Percentiles rank a stretch among this genome's conserved stretches.
These are phyloP conservation scores for Ericerus pela DNA, from an alignment of 1,140 invertebrate species.

Conservation along the genomic window DNA sequence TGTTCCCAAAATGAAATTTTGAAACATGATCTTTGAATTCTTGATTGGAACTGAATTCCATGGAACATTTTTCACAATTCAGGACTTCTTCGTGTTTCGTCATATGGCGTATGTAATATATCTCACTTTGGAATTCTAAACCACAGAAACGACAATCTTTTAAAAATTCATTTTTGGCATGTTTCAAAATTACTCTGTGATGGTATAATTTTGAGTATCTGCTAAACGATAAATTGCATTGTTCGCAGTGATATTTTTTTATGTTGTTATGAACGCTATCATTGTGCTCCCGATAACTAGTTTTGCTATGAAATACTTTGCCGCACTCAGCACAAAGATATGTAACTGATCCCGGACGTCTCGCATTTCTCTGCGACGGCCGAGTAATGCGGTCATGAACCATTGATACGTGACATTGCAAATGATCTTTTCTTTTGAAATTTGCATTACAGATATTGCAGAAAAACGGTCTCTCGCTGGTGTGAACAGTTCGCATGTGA, in stretches of 20 bases:
- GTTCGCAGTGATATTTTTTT: neutral
- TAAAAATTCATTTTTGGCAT: neutral
- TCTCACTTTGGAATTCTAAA: neutral
- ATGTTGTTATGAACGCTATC: neutral
- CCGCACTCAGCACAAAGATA: neutral
- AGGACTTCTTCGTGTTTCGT: neutral
- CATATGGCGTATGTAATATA: neutral
- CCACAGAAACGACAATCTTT: neutral
- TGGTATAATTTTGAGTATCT: slow-evolving; percentile 1
- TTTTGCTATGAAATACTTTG: neutral
- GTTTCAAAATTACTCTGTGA: neutral
- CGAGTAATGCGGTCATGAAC: too few species aligned
- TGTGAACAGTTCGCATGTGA: slow-evolving; percentile 29
- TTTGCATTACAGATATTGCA: slow-evolving; percentile 37
- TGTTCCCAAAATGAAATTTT: neutral
- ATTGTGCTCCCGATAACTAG: neutral
- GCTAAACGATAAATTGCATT: neutral
- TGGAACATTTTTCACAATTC: neutral
- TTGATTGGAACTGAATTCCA: neutral
- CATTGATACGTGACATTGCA: slow-evolving; percentile 29
- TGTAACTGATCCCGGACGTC: neutral
- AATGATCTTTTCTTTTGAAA: slow-evolving; percentile 22
- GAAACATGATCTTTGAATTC: neutral
- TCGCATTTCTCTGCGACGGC: neutral
- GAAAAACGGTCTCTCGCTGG: slow-evolving; percentile 36